Evolutionary conservation across 2,113 vertebrate species (phyloP).

Genomic region (Sinocyclocheilus grahami): DNA sequence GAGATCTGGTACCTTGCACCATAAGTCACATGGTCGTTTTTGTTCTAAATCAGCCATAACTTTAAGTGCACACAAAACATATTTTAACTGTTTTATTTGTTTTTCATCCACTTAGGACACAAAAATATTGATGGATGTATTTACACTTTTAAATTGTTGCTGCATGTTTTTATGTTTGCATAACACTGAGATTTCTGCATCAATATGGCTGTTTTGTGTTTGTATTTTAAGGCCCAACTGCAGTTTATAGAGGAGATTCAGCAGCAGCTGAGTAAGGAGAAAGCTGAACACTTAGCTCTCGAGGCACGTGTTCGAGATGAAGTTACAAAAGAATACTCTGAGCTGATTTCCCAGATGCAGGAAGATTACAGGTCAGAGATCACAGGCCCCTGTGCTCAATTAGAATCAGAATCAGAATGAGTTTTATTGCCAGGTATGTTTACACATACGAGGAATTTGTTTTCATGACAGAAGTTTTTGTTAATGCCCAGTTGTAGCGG

Average conservation of each 20-base stretch:
- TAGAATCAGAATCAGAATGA: no score
- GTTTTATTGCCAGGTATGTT: no score
- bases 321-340: constrained; percentile 78
- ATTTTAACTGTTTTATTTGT: not conserved
- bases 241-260: constrained; percentile 78
- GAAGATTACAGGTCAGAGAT: constrained; percentile 80
- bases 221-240: constrained; percentile 73
- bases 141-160: not conserved
- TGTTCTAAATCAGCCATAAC: not conserved
- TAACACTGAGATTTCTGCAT: not conserved
- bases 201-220: not conserved
- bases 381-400: not conserved
- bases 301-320: constrained; percentile 88
- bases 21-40: not conserved
- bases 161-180: not conserved
- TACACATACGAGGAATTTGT: no score
- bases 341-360: constrained; percentile 81
- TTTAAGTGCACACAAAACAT: not conserved
- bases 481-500: not conserved
- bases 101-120: not conserved
- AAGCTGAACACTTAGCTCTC: constrained; percentile 73
- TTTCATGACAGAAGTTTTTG: no score
- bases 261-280: constrained; percentile 78
- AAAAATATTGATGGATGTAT: not conserved
- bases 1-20: constrained; percentile 32